A percentile compares a stretch with the other conserved stretches of the same genome.
These are phyloP conservation scores for Pardalotus punctatus DNA, from an alignment of 2,113 vertebrate genomes.

Conservation along the genomic window DNA sequence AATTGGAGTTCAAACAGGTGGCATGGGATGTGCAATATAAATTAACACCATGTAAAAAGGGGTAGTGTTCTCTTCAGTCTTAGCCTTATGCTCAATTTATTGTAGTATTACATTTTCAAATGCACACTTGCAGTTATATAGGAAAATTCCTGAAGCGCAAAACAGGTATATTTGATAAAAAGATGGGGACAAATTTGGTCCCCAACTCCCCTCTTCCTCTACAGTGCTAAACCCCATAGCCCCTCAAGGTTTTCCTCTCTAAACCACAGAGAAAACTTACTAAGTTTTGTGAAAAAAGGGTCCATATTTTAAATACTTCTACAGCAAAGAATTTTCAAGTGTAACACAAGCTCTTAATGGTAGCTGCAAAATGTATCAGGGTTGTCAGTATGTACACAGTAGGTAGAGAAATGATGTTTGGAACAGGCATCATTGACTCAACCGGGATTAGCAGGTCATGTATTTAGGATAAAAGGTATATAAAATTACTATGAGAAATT, in stretches of 20 bases:
- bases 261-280: not conserved
- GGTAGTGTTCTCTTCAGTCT: not conserved
- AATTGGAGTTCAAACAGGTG: not conserved
- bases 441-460: not conserved
- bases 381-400: rapidly evolving
- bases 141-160: not conserved
- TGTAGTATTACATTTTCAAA: not conserved
- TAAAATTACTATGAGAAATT: not conserved
- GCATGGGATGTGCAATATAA: not conserved
- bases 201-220: not conserved
- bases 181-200: not conserved
- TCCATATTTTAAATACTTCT: not conserved
- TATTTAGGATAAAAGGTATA: not conserved
- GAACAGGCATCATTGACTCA: not conserved
- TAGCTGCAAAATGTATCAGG: not conserved
- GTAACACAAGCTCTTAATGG: not conserved
- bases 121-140: not conserved
- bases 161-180: not conserved
- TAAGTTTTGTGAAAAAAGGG: not conserved
- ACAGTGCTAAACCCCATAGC: not conserved
- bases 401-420: not conserved
- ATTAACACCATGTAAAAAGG: not conserved
- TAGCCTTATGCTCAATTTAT: not conserved
- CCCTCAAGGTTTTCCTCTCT: not conserved
- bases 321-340: not conserved